Base-by-base conservation (phyloP, 1,140 invertebrate genomes). In the Anadara kagoshimensis region DNA sequence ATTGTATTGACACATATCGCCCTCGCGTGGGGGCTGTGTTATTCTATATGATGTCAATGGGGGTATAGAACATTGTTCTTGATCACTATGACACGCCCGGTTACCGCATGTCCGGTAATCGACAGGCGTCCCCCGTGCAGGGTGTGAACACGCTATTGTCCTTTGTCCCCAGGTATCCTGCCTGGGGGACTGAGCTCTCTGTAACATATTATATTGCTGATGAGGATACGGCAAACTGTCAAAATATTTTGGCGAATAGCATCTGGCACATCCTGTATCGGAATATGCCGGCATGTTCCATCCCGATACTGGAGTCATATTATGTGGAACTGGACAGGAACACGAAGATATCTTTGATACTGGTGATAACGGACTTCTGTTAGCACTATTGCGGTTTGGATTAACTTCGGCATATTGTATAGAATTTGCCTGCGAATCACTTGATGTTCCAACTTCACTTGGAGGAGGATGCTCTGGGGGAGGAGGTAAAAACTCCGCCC, bases 401-500 rank as follows among this genome's bases (percentile, higher is more conserved):
- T 66, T 78, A 41, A 68, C 72, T 54, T 68, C 75, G 22, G 70
- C 74, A 49, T 79, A 68, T 41, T 67, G 73, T 11, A 79, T 72
- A 16, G 78, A 75, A 57, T 76, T 73, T 56, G 71, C 69, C 0
- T 83, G 84, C 16, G 80, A 83, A 41, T 84, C 83, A 22, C 79
- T 75, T 22, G 81, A 78, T 26, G 82, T 79, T 44, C 81, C 86
- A 44, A 82, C 78, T 45, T 89, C 87, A 63, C 82, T 85, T 0
- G 94, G 93, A 5, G 94, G 94, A 14, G 94, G 94, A 87, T 95
- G 93, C 77, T 94, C 93, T 0, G 94, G 94, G 1, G 94, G 94
- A 54, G 94, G 94, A 11, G 94, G 94, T 36, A 95, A 89, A 51
- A 87, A 72, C 59, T 95, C 94, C 20, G 92, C 93, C 93, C 93